Evolutionary conservation across 2,113 vertebrate species (phyloP).

Genomic region (Climacteris rufus): DNA sequence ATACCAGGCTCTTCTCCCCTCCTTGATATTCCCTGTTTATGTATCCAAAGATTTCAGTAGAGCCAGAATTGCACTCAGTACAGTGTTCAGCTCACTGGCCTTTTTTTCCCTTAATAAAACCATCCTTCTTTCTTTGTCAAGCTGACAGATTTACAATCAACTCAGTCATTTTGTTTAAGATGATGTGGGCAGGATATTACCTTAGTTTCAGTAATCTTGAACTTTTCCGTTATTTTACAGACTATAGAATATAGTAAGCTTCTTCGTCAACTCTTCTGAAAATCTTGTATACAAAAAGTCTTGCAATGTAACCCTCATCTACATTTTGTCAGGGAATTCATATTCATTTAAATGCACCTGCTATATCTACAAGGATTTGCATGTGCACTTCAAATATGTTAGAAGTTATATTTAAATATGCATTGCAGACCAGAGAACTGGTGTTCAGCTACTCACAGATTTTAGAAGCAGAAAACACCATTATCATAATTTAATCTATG

Average conservation of each 20-base stretch:
- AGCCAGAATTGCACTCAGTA: background rate
- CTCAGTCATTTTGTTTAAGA: background rate
- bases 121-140: background rate
- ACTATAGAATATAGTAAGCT: background rate
- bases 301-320: background rate
- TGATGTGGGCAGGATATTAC: background rate
- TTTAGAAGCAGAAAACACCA: background rate
- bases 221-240: background rate
- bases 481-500: background rate
- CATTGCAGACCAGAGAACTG: background rate
- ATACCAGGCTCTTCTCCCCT: background rate
- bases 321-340: background rate
- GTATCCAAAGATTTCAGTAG: background rate
- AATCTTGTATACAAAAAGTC: background rate
- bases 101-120: background rate
- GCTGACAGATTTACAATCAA: background rate
- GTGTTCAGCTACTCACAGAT: background rate
- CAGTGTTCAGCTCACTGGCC: background rate
- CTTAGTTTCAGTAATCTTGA: background rate
- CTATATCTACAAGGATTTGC: background rate
- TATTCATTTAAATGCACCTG: background rate
- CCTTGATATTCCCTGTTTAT: background rate
- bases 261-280: background rate
- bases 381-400: background rate
- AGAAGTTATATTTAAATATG: background rate